Conservation (phyloP, 2,888 invertebrate genomes). For the Sminthurides aquaticus region DNA sequence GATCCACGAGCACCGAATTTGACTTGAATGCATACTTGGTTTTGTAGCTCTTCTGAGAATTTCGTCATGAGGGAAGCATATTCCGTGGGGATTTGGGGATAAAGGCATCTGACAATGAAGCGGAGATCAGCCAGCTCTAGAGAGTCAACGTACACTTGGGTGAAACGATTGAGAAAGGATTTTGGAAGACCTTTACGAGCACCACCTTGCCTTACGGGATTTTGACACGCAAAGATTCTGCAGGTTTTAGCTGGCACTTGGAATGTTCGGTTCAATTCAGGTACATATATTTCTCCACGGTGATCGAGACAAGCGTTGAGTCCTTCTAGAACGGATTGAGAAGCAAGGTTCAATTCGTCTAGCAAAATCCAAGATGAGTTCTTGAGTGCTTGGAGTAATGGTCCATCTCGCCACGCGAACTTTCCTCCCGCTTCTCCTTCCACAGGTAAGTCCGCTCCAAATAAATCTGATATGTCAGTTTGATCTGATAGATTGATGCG, state of each 20-base stretch:
- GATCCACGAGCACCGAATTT: constrained; percentile 72
- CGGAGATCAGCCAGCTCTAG: constrained; percentile 57
- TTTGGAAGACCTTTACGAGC: constrained; percentile 90
- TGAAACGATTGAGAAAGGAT: constrained; percentile 95
- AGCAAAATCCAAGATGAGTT: constrained; percentile 91
- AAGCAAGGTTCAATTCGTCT: constrained; percentile 93
- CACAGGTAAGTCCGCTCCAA: constrained; percentile 93
- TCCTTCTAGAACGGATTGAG: constrained; percentile 96
- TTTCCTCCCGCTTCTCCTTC: constrained; percentile 77
- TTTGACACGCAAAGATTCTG: constrained; percentile 93
- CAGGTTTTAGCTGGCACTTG: constrained; percentile 59
- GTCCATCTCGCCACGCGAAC: constrained; percentile 95
- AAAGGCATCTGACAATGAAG: constrained; percentile 60
- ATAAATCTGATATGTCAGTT: constrained; percentile 95
- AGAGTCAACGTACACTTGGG: constrained; percentile 63
- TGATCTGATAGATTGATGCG: constrained; percentile 97
- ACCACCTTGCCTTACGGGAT: constrained; percentile 92
- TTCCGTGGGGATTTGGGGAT: constrained; percentile 55
- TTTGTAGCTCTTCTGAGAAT: constrained; percentile 65
- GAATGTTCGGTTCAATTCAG: constrained; percentile 85
- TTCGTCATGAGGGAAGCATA: constrained; percentile 64
- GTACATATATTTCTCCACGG: constrained; percentile 88
- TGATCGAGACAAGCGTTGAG: constrained; percentile 98
- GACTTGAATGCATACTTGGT: constrained; percentile 57
- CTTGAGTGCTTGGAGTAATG: constrained; percentile 83